Base-by-base conservation (phyloP, 2,113 vertebrate species). In the Neodon shergylaensis region DNA sequence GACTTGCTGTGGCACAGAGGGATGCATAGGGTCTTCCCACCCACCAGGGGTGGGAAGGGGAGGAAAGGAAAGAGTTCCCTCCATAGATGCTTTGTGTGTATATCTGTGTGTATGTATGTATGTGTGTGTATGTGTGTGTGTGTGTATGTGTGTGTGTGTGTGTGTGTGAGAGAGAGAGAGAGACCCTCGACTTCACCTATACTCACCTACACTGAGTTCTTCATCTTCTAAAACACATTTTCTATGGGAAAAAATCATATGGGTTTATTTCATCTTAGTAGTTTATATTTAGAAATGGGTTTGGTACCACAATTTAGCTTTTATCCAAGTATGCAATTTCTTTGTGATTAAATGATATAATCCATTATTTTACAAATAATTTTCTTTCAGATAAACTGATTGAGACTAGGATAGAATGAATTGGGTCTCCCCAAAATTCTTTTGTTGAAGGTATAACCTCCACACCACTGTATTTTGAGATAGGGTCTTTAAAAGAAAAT, bases 341-440 rank as follows among this genome's bases (percentile, higher is more conserved):
- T 88, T 91, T 65, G 58, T 66, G 63, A 33, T 91, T 63, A 63
- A 95, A 36, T 86, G n/a, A 63, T n/a, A 73, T 13, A 85, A 72
- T 1, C 12, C 12, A 4, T 91, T 47, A 58, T 58, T 49, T 86
- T 88, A 49, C 78, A 52, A n/a, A 21, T 74, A 39, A 76, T 19
- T 54, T 22, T 89, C 31, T 36, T 82, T 16, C 26, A 26, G 24
- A 44, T 90, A 86, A 87, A 90, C 39, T 24, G 42, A 44, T 74
- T 70, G 44, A 63, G 16, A 12, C 7, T 74, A 17, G 66, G n/a
- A 47, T 21, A n/a, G 33, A 79, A 49, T 73, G 44, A 86, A 63
- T 73, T 90, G 12, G 44, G 7, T 28, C 22, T 58, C 47, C 33
- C 68, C 26, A 72, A 84, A 84, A 83, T 47, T 33, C 7, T 9